Conservation (phyloP, 2,888 invertebrate genomes). For the Lycaena phlaeas region DNA sequence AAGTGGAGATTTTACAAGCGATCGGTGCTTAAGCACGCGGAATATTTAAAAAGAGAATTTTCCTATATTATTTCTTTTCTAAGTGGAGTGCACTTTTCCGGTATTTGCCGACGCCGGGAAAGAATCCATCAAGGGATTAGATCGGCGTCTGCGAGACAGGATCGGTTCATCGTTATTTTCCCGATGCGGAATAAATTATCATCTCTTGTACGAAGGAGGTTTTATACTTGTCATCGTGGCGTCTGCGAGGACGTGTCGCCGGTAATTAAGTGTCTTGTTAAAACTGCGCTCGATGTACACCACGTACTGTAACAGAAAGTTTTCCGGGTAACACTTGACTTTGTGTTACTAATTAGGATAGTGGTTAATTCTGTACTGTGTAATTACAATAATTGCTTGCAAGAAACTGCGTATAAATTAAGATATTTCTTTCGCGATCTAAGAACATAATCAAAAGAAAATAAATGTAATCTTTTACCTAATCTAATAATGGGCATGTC, state of each 20-base stretch:
- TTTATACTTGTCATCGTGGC: conserved; percentile 27
- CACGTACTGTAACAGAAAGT: conserved; percentile 2
- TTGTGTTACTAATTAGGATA: background rate
- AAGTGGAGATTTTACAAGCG: conserved; percentile 16
- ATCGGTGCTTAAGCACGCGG: conserved; percentile 24
- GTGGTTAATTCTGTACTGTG: background rate
- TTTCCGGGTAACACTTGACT: background rate
- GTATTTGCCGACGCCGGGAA: conserved; percentile 39
- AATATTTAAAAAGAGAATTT: conserved; percentile 28
- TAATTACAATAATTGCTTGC: background rate
- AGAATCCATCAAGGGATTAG: conserved; percentile 70
- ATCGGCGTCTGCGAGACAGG: conserved; percentile 43
- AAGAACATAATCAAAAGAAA: too few species aligned
- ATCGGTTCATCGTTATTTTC: conserved; percentile 55
- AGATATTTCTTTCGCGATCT: background rate
- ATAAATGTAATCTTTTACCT: too few species aligned
- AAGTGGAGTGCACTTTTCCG: conserved; percentile 47
- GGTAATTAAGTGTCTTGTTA: conserved; percentile 15
- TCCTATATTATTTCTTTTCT: conserved; percentile 39
- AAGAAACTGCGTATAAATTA: background rate
- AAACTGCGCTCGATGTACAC: background rate
- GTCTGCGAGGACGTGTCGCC: conserved; percentile 16
- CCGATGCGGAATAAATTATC: conserved; percentile 63
- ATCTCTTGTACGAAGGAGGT: conserved; percentile 48
- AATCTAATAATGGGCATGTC: too few species aligned